Evolutionary conservation across 2,113 vertebrate genomes (phyloP), one percentile per base, ranked within the genome.

Genomic region (Oenanthe melanoleuca): DNA sequence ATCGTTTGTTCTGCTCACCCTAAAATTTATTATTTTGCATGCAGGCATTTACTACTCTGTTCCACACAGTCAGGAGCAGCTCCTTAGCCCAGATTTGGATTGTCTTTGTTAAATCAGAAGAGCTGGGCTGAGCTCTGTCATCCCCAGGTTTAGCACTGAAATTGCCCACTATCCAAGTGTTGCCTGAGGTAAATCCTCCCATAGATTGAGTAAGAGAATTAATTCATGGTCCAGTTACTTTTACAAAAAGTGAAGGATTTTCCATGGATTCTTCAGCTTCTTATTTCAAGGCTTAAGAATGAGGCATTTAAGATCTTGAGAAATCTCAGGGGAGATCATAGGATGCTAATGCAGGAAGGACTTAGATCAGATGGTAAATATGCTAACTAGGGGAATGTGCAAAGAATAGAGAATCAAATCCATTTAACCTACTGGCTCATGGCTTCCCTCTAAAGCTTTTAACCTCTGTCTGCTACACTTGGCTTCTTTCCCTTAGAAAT

Each of bases 401-500:
- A 81, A 80, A 74, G 80, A 74, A 47, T 25, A 79, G 22, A 49
- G 44, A 77, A 86, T 84, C 37, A 85, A 66, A 85, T 82, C 45
- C n/a, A 50, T 56, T 77, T 49, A 72, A 50, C 37, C 23, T 49
- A 8, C 49, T 53, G 15, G 25, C 74, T 92, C 72, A 38, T 2
- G 1, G 29, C 44, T 92, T 94, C 57, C 17, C 22, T 83, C 52
- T 84, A 66, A 84, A 91, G 49, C 45, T 69, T 90, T 81, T 92
- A 87, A 80, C 80, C 44, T 83, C 67, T 72, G 16, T 50, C 52
- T 92, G 67, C 34, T 84, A 17, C 28, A 34, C 56, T 77, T 92
- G 82, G 75, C 82, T 83, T 45, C 77, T 95, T 91, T 88, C 69
- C 52, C 44, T 82, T 60, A 71, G 56, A 88, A 84, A 70, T 84